Evolutionary conservation across 2,113 vertebrate genomes (phyloP), one percentile per base, ranked within the genome.

Genomic region (Atractosteus spatula): DNA sequence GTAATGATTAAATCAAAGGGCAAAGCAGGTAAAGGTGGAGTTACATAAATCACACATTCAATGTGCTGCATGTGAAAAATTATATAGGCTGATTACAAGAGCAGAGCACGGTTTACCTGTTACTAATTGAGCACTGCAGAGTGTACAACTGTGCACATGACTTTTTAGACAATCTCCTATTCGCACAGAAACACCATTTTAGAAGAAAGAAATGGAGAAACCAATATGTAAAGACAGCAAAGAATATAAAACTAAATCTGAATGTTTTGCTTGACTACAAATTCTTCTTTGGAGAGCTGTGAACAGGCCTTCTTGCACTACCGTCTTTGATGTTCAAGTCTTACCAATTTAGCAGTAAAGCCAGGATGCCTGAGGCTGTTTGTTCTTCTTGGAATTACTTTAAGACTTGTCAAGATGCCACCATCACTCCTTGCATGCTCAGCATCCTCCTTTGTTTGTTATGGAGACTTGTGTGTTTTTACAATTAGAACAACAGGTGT

Each of bases 401-500:
- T 88, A 90, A 91, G 88, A 89, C 85, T 88, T 90, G 86, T 86
- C 89, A 91, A 91, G 88, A 89, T 90, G 87, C 89, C 83, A 90
- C 87, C 77, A 79, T 82, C 84, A 71, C 70, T 84, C 76, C 78
- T 85, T 84, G 7, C 59, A 78, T 86, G 86, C 82, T 86, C 80
- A 72, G 80, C 85, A 87, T 88, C 85, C 85, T 84, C 83, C 80
- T 70, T 71, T 91, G 87, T 89, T 90, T 90, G 88, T 87, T 89
- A 83, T 86, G 84, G 81, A 78, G 73, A 80, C 82, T 91, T 90
- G 88, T 91, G 87, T 87, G 87, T 92, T 92, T 92, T 89, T 84
- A 69, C 82, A 91, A 90, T 89, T 77, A 84, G 86, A 83, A 78
- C 85, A 91, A 89, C 89, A 91, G 88, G 88, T 93, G 85, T 77